phyloP scores from a whole-genome alignment of 2,888 invertebrate genomes.

The Protonemura montana region DNA sequence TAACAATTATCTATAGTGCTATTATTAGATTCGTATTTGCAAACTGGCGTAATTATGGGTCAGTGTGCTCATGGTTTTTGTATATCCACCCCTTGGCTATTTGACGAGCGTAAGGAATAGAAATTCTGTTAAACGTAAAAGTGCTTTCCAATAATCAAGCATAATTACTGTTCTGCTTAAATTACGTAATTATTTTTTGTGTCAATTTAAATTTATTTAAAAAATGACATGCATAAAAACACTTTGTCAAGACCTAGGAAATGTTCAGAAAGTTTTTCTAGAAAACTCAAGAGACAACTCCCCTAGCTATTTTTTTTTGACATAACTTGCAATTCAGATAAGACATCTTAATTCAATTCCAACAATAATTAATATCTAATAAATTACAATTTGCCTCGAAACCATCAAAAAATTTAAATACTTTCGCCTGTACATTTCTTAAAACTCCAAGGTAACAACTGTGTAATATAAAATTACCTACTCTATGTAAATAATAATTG shows the following conservation, averaged over 20 bases:
- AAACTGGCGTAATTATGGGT: neutral
- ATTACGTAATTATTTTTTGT: too few relatives aligned
- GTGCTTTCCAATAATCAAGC: too few relatives aligned
- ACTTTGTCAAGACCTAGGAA: too few relatives aligned
- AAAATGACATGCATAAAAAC: too few relatives aligned
- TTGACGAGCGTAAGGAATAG: too few relatives aligned
- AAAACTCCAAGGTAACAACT: neutral
- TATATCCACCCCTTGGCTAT: too few relatives aligned
- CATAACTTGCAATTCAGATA: neutral
- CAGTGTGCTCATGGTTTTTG: neutral
- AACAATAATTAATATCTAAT: neutral
- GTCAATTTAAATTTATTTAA: too few relatives aligned
- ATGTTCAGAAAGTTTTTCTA: too few relatives aligned
- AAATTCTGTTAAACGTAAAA: too few relatives aligned
- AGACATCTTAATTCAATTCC: neutral
- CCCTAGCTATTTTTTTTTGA: neutral
- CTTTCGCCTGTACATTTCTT: neutral
- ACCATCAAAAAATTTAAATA: neutral
- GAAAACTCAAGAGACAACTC: neutral
- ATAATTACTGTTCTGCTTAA: too few relatives aligned
- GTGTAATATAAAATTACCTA: neutral
- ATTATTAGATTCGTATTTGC: neutral
- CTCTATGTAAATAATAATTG: neutral
- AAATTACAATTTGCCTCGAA: neutral
- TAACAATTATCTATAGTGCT: neutral